Base-by-base conservation (phyloP, 2,888 invertebrate genomes). In the Cordilura impudica region DNA sequence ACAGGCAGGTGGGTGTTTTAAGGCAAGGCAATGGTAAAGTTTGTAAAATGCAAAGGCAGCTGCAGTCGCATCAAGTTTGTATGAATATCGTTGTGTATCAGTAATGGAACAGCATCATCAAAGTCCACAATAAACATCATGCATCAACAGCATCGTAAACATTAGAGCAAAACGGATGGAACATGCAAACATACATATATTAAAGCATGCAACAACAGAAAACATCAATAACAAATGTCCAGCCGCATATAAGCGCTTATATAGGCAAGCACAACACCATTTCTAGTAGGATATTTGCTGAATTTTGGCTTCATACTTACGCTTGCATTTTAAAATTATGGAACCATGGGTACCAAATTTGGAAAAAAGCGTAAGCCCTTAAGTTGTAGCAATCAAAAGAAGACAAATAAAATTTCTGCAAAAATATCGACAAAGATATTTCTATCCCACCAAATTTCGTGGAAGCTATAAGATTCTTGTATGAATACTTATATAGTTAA, bases 51-150 rank as follows among this genome's bases (percentile, higher is more conserved):
- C 71, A 71, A 66, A 60, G 70, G 74, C 70, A 61, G 60, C 66
- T 58, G 7, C 69, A 29, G 53, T 35, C 43, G 67, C 14, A 54
- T n/a, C 4, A 12, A 39, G 35, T 39, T n/a, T n/a, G n/a, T n/a
- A n/a, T n/a, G n/a, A n/a, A n/a, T n/a, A n/a, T n/a, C n/a, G n/a
- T n/a, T n/a, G n/a, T n/a, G n/a, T n/a, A n/a, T 39, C 26, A 61
- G 53, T 35, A 67, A 67, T 61, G 47, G 69, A 49, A 70, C 63
- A 70, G 69, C 75, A 65, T 70, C 69, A 76, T 76, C 69, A 76
- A 63, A 70, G 71, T 75, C 74, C 54, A 67, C 71, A 79, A 75
- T 75, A 79, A 79, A 79, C 74, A 79, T 79, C 75, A 79, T 75
- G 53, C 75, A 75, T 75, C 71, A 79, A 67, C 70, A 71, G 71